These are phyloP conservation scores for Miopithecus talapoin DNA, from an alignment of 2,797 vertebrate species.

Conservation along the genomic window DNA sequence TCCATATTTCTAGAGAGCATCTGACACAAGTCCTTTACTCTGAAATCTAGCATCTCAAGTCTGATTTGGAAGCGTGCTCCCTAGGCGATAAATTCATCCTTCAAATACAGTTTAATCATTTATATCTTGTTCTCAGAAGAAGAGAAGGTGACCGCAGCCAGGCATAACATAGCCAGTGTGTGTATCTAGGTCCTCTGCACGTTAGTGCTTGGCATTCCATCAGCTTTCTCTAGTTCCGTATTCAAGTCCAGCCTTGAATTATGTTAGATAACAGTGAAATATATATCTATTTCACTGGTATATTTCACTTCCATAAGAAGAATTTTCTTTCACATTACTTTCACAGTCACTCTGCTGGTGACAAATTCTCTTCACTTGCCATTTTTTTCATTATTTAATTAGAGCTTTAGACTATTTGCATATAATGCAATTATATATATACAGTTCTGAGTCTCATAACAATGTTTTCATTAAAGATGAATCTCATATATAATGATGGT, in stretches of 20 bases:
- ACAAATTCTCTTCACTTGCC: not conserved
- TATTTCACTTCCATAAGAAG: not conserved
- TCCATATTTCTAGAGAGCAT: not conserved
- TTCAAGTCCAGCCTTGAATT: not conserved
- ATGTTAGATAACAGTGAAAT: not conserved
- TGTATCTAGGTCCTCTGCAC: not conserved
- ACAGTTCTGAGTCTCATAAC: not conserved
- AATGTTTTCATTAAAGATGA: not conserved
- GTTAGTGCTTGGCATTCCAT: not conserved
- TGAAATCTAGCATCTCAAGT: not conserved
- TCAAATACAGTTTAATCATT: not conserved
- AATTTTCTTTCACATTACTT: not conserved
- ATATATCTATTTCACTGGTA: not conserved
- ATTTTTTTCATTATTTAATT: not conserved
- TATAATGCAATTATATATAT: not conserved
- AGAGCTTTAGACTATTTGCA: not conserved
- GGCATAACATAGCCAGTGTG: not conserved
- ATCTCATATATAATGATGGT: not conserved
- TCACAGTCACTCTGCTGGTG: no score
- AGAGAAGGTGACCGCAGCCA: not conserved
- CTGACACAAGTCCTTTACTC: not conserved
- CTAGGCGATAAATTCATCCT: not conserved
- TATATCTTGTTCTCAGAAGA: not conserved
- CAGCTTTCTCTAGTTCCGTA: not conserved
- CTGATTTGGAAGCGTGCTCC: not conserved